Percentiles rank a stretch among this genome's conserved stretches.
Conservation (phyloP, 2,797 vertebrate species). For the Parauchenoglanis punctatus region DNA sequence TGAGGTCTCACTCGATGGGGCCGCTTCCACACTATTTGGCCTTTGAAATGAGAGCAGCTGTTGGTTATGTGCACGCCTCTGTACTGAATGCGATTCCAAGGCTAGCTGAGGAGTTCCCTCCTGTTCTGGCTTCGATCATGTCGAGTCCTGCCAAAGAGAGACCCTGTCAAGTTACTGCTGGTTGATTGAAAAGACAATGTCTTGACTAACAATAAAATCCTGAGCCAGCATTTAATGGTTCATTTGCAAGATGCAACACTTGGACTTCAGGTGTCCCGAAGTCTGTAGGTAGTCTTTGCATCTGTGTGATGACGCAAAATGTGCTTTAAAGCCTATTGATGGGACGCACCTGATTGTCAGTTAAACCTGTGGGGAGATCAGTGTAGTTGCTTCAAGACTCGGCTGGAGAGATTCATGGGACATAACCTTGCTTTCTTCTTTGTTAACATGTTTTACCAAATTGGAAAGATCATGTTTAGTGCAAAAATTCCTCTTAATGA, state of each 20-base stretch:
- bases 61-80: conserved; percentile 54
- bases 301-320: conserved; percentile 13
- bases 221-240: conserved; percentile 29
- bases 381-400: conserved; percentile 21
- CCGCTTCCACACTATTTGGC: conserved; percentile 37
- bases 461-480: conserved; percentile 26
- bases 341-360: conserved; percentile 12
- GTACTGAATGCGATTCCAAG: conserved; percentile 57
- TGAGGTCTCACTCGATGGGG: conserved; percentile 37
- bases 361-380: not conserved
- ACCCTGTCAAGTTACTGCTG: conserved; percentile 93
- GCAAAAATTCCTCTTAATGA: conserved; percentile 9
- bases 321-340: not conserved
- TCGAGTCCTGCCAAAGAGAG: conserved; percentile 99
- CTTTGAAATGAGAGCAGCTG: conserved; percentile 48
- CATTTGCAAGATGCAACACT: conserved; percentile 53
- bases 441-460: conserved; percentile 20
- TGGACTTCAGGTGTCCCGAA: conserved; percentile 36
- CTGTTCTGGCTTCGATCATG: conserved; percentile 99
- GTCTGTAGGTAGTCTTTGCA: conserved; percentile 20
- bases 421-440: not conserved
- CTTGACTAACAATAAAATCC: conserved; percentile 71
- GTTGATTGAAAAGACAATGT: conserved; percentile 92
- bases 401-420: conserved; percentile 13
- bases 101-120: conserved; percentile 77